These are phyloP conservation scores for Glomeris marginata DNA, from an alignment of 2,888 invertebrate species.

Conservation along the genomic window DNA sequence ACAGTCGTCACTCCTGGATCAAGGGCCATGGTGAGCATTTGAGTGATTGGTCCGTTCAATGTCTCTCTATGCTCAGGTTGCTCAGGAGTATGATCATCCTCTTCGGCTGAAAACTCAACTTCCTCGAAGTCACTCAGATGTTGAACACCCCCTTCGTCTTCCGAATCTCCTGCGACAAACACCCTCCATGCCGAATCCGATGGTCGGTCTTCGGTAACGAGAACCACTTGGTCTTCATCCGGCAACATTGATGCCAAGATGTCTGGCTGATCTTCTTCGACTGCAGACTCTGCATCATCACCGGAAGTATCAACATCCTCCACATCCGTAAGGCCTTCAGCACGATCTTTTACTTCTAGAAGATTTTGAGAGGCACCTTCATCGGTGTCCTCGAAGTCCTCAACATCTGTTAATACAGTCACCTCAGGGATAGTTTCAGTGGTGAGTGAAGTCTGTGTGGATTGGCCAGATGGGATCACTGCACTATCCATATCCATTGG, in stretches of 20 bases:
- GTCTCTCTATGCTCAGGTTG: no score
- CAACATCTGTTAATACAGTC: constrained; percentile 1
- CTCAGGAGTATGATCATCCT: neutral
- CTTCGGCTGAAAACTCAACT: neutral
- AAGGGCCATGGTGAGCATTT: no score
- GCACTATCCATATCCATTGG: neutral
- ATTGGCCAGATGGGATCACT: neutral
- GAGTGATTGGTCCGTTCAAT: no score
- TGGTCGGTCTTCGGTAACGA: no score
- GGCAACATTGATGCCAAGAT: neutral
- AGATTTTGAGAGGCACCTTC: neutral
- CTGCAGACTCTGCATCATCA: neutral
- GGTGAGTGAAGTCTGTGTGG: neutral
- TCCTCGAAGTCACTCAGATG: neutral
- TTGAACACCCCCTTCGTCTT: neutral
- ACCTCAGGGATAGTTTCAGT: neutral
- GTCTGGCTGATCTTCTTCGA: neutral
- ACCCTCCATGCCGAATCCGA: no score
- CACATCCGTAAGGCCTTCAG: neutral
- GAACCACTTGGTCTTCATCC: neutral
- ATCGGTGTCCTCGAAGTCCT: constrained; percentile 1
- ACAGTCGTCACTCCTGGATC: neutral
- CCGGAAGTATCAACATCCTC: neutral
- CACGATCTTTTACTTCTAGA: neutral
- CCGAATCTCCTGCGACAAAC: neutral